phyloP scores from a whole-genome alignment of 2,888 invertebrate species.

The Morpho helenor region DNA sequence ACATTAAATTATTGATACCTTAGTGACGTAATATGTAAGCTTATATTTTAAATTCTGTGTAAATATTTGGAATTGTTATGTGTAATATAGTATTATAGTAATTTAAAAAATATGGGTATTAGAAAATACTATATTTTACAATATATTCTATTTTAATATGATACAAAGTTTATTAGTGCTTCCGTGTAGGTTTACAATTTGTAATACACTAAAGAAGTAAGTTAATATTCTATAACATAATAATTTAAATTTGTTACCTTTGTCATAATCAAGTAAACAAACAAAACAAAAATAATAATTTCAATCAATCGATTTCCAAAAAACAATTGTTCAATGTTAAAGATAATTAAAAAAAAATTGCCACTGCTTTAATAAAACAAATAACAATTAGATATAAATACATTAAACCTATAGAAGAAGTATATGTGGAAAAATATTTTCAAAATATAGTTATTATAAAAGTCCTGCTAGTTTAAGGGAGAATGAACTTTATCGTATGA shows the following conservation, averaged over 20 bases:
- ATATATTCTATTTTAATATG: constrained; percentile 43
- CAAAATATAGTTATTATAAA: no score
- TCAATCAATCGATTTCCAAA: not conserved
- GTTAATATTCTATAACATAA: constrained; percentile 4
- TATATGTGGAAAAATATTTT: no score
- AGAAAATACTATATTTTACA: constrained; percentile 24
- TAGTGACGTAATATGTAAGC: no score
- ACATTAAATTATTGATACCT: no score
- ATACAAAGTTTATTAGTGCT: constrained; percentile 59
- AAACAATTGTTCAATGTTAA: not conserved
- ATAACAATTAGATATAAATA: no score
- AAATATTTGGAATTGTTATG: no score
- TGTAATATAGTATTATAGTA: not conserved
- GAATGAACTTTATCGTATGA: no score
- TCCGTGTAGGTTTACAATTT: constrained; percentile 38
- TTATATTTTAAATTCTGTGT: not conserved
- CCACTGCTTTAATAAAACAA: not conserved
- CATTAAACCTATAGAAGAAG: no score
- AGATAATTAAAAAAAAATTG: not conserved
- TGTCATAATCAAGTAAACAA: not conserved
- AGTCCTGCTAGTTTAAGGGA: no score
- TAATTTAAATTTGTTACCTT: constrained; percentile 9
- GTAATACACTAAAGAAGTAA: constrained; percentile 7
- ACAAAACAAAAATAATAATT: not conserved
- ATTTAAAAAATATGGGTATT: constrained; percentile 17